phyloP scores from a whole-genome alignment of 2,888 invertebrate genomes.

The Helobdella robusta region DNA sequence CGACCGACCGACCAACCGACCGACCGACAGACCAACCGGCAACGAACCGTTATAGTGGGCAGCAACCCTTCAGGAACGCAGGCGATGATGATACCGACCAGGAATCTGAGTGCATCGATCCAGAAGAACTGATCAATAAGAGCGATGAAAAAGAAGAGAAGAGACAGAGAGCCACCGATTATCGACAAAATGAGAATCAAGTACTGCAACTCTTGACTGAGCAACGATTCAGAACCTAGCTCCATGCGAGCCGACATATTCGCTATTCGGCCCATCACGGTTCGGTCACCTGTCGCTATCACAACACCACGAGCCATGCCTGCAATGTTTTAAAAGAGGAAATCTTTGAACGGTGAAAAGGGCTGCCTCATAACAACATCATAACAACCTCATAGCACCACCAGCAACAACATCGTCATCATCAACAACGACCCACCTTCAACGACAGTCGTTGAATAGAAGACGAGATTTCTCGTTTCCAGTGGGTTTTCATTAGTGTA shows the following conservation, averaged over 20 bases:
- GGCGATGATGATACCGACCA: conserved; percentile 95
- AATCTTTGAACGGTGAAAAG: no score
- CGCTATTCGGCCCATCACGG: conserved; percentile 51
- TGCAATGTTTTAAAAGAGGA: no score
- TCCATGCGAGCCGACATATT: conserved; percentile 50
- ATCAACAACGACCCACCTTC: conserved; percentile 57
- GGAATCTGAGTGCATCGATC: conserved; percentile 96
- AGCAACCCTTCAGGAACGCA: conserved; percentile 97
- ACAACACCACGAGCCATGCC: conserved; percentile 48
- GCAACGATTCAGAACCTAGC: conserved; percentile 75
- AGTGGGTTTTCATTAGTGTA: conserved; percentile 63
- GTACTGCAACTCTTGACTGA: conserved; percentile 96
- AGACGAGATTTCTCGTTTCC: conserved; percentile 69
- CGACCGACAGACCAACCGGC: background rate
- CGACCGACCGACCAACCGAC: background rate
- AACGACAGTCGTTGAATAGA: conserved; percentile 69
- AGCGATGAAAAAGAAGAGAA: conserved; percentile 94
- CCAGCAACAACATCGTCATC: no score
- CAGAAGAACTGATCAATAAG: conserved; percentile 93
- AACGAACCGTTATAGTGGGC: conserved; percentile 81
- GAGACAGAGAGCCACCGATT: conserved; percentile 64
- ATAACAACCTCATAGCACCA: no score
- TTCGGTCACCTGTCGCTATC: conserved; percentile 47
- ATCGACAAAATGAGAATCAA: conserved; percentile 97
- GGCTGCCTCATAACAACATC: background rate